phyloP scores from a whole-genome alignment of 2,113 vertebrate genomes.

The Aspidoscelis tigris region DNA sequence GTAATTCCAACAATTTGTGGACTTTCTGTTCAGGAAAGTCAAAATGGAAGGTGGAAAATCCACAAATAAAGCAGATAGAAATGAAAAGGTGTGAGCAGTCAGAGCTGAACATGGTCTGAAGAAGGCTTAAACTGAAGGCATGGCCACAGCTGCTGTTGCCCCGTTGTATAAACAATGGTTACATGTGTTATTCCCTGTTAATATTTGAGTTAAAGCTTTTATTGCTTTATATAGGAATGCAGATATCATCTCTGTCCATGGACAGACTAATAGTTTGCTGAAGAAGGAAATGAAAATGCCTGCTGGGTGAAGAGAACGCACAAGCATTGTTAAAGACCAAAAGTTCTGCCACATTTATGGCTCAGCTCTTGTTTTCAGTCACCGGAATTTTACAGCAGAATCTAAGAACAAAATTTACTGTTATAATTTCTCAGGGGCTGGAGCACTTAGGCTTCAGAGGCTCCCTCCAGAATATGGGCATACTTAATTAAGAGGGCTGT shows the following conservation, averaged over 20 bases:
- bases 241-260: conserved; percentile 38
- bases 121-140: too few relatives aligned
- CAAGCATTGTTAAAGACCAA: conserved; percentile 54
- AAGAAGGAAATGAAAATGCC: conserved; percentile 56
- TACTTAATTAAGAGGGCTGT: conserved; percentile 3
- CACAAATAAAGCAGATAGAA: too few relatives aligned
- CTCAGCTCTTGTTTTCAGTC: conserved; percentile 24
- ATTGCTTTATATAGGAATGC: conserved; percentile 20
- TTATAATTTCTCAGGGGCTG: conserved; percentile 20
- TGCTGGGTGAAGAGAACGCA: conserved; percentile 58
- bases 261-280: conserved; percentile 59
- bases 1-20: too few relatives aligned
- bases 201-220: conserved; percentile 47
- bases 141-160: not conserved
- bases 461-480: not conserved
- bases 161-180: conserved; percentile 37
- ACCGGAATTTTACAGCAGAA: not conserved
- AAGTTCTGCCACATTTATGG: not conserved
- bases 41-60: too few relatives aligned
- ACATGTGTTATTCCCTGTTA: conserved; percentile 43
- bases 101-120: too few relatives aligned
- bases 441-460: conserved; percentile 7
- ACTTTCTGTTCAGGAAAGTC: too few relatives aligned
- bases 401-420: conserved; percentile 37
- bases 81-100: too few relatives aligned